Conservation (phyloP, 2,888 invertebrate genomes). For the Nyleta sp. region DNA sequence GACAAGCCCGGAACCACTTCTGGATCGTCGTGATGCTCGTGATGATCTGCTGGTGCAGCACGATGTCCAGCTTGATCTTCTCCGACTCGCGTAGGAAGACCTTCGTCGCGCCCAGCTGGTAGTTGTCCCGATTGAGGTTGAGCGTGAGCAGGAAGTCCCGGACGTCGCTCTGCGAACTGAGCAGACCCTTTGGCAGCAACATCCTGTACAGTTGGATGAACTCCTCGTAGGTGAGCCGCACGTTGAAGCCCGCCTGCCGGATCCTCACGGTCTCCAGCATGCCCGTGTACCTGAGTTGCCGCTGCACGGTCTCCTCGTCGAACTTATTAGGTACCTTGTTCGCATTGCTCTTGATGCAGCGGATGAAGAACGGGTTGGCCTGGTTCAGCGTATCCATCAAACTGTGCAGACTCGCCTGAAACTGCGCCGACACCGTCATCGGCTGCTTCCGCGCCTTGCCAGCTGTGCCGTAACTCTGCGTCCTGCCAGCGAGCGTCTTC, state of each 20-base stretch:
- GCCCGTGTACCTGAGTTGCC: constrained; percentile 94
- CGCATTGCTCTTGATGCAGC: constrained; percentile 98
- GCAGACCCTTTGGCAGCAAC: constrained; percentile 92
- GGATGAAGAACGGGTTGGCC: constrained; percentile 92
- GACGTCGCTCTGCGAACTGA: constrained; percentile 94
- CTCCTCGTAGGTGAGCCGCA: constrained; percentile 95
- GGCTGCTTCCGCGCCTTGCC: constrained; percentile 92
- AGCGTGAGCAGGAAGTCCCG: constrained; percentile 91
- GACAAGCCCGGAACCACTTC: constrained; percentile 93
- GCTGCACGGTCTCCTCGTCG: constrained; percentile 95
- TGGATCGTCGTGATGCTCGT: constrained; percentile 96
- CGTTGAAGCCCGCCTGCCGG: constrained; percentile 97
- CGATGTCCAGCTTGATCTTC: constrained; percentile 95
- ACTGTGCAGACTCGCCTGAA: constrained; percentile 95
- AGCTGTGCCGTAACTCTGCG: constrained; percentile 83
- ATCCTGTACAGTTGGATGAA: constrained; percentile 97
- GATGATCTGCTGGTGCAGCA: constrained; percentile 96
- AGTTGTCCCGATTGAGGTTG: constrained; percentile 94
- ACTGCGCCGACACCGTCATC: constrained; percentile 97
- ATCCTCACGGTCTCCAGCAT: constrained; percentile 98
- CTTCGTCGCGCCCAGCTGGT: constrained; percentile 94
- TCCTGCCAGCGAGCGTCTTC: constrained; percentile 93
- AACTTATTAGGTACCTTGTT: constrained; percentile 95
- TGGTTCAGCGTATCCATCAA: constrained; percentile 97
- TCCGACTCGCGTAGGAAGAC: constrained; percentile 97